Base-by-base conservation (phyloP, 2,113 vertebrate species). In the Xenus cinereus region DNA sequence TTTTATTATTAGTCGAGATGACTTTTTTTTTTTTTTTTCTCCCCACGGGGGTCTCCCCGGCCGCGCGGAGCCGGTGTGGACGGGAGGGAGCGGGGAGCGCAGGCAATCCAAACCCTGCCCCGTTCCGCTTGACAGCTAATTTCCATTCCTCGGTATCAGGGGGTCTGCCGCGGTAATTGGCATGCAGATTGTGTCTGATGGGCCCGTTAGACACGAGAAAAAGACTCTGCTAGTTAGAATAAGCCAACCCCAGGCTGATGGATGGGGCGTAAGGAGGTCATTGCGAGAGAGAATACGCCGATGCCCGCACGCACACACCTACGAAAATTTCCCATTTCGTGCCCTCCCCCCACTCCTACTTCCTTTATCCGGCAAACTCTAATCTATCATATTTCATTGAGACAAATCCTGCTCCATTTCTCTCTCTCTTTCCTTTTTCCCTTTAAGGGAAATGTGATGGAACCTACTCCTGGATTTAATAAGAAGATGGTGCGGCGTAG, bases 151-250 rank as follows among this genome's bases (percentile, higher is more conserved):
- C 98, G 98, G 99, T 99, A 99, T 99, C 99, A 99, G 98, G 99
- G 99, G 99, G 99, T 99, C 99, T 99, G 98, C 98, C 96, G 98
- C 71, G 77, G 99, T 99, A 99, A 99, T 99, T 99, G 99, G 99
- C 99, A 99, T 99, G 99, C 99, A 99, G 99, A 99, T 99, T 99
- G 99, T 99, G 98, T 99, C 98, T 98, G 98, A 98, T 99, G 99
- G 99, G 98, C 98, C 99, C 98, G 98, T 98, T 98, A 98, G 98
- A 97, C 98, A 97, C 96, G 97, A 99, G 98, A 99, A 99, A 99
- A 99, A 98, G 98, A 98, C 98, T 98, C 97, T 97, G 98, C 99
- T 99, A 97, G 98, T 99, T 99, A 99, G 99, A 99, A 99, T 99
- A 99, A 99, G 99, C 99, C 98, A 99, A 99, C 98, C 98, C 97